Percentiles rank a stretch among this genome's conserved stretches.
These are phyloP conservation scores for Rhea pennata DNA, from an alignment of 2,113 vertebrate genomes.

Conservation along the genomic window DNA sequence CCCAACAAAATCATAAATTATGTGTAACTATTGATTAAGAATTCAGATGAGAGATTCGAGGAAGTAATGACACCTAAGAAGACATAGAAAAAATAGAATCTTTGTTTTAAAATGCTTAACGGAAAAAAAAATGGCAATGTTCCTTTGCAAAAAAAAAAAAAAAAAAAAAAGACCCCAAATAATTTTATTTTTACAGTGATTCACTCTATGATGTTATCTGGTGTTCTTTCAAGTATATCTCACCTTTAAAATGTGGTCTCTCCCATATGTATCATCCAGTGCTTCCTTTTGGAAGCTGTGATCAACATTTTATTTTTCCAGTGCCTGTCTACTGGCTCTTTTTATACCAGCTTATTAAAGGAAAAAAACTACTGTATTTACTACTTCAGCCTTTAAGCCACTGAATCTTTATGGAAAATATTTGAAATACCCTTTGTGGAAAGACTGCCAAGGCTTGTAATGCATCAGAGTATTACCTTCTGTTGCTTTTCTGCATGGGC, in stretches of 20 bases:
- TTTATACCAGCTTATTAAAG: background rate
- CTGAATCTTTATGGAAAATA: background rate
- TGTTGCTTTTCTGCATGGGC: no score
- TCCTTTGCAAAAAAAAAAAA: background rate
- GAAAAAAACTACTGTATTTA: background rate
- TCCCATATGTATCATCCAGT: background rate
- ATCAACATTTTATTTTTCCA: background rate
- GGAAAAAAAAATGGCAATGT: background rate
- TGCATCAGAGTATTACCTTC: no score
- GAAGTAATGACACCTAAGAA: background rate
- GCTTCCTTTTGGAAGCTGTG: background rate
- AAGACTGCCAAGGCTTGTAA: no score
- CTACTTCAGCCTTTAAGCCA: background rate
- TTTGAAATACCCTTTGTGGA: background rate
- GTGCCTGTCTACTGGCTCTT: background rate
- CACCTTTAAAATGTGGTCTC: background rate
- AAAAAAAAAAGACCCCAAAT: background rate
- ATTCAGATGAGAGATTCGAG: background rate
- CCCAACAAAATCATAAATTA: background rate
- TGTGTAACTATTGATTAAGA: background rate
- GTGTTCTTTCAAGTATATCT: background rate
- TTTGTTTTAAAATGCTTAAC: background rate
- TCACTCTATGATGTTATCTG: background rate
- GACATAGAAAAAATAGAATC: background rate
- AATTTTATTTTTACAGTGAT: no score